Percentiles rank a stretch among this genome's conserved stretches.
phyloP scores from a whole-genome alignment of 2,113 vertebrate genomes.

The Laticauda colubrina region DNA sequence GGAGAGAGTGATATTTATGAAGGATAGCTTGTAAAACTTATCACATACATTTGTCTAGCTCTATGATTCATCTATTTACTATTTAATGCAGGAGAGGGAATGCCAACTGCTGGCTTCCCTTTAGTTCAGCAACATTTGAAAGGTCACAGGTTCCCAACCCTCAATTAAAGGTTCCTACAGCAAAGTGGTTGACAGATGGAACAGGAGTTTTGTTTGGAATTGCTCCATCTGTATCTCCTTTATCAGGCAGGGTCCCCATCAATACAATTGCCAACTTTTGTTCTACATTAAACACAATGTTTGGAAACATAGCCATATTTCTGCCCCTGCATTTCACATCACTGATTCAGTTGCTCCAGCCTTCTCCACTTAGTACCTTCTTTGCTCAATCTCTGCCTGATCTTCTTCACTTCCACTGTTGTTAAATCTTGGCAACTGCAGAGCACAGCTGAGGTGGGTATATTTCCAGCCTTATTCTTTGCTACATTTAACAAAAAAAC shows the following conservation, averaged over 20 bases:
- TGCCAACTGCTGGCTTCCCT: not conserved
- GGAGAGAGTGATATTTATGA: not conserved
- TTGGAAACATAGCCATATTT: not conserved
- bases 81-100: not conserved
- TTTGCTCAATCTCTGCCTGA: not conserved
- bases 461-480: not conserved
- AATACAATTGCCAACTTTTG: not conserved
- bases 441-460: not conserved
- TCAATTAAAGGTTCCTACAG: not conserved
- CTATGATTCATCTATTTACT: not conserved
- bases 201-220: not conserved
- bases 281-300: not conserved
- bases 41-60: not conserved
- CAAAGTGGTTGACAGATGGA: not conserved
- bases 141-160: not conserved
- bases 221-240: not conserved
- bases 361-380: not conserved
- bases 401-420: not conserved
- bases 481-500: not conserved
- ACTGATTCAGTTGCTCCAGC: not conserved
- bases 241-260: not conserved
- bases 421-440: not conserved
- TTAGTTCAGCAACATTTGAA: not conserved
- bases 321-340: not conserved
- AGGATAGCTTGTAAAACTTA: not conserved